Evolutionary conservation across 2,113 vertebrate species (phyloP).

Genomic region (Carollia perspicillata): DNA sequence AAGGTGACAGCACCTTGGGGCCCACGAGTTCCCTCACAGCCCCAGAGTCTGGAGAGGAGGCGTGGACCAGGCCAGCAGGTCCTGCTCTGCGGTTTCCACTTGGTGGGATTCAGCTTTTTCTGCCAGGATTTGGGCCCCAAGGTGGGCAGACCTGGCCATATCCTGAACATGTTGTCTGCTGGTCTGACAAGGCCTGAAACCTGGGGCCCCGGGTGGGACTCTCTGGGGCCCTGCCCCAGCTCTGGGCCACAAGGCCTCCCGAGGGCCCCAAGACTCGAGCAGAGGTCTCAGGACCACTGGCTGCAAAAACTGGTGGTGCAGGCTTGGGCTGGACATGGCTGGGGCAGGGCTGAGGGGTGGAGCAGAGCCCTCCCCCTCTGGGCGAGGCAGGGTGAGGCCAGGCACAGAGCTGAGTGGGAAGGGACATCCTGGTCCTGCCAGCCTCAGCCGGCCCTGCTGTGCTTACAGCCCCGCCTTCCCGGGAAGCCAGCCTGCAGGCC

Average conservation of each 20-base stretch:
- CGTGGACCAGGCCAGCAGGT: rapidly evolving
- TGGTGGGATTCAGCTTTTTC: neutral
- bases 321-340: neutral
- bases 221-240: too few relatives aligned
- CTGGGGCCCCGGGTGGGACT: neutral
- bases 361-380: neutral
- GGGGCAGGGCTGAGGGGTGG: neutral
- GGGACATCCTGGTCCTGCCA: rapidly evolving
- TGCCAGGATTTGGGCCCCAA: rapidly evolving
- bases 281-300: neutral
- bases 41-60: too few relatives aligned
- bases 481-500: constrained; percentile 88
- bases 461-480: constrained; percentile 84
- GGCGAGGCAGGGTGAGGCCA: neutral
- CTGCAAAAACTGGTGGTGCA: neutral
- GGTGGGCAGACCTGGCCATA: neutral
- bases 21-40: rapidly evolving
- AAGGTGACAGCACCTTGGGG: neutral
- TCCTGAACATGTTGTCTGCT: rapidly evolving
- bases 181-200: neutral
- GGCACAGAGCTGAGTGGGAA: too few relatives aligned
- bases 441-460: neutral
- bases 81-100: neutral
- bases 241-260: too few relatives aligned
- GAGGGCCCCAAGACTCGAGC: neutral